Base-by-base conservation (phyloP, 1,140 invertebrate genomes). In the Drosophila sproati region DNA sequence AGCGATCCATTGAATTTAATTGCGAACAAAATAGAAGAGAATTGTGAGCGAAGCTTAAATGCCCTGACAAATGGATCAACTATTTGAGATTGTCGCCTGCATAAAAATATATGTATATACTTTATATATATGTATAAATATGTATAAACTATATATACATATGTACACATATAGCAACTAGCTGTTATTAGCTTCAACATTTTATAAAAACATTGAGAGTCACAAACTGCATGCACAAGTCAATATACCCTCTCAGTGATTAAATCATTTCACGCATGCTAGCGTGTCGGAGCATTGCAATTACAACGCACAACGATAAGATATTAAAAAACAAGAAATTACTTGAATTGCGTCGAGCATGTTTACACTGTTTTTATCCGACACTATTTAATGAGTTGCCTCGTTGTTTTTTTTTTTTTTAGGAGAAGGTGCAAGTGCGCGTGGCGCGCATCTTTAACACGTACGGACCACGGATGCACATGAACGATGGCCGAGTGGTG, bases 381-480 rank as follows among this genome's bases (percentile, higher is more conserved):
- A 60, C 47, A 6, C n/a, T 5, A 45, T 6, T 45, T 59, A 34
- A 59, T 60, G 39, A 12, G n/a, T 32, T 7, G 3, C 1, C 10
- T 4, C 5, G 4, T 12, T 61, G 20, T 34, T 4, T 66, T 37
- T 47, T 5, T 31, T 47, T 5, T 12, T 52, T n/a, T 2, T 60
- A 92, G 82, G 98, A 99, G 92, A 97, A 97, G 50, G 96, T 99
- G 5, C 95, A 97, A 61, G 98, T 99, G 3, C 94, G 98, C 72
- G 98, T 99, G 31, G 99, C 99, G 0, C 94, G 99, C 75, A 99
- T 99, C 78, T 99, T 99, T 92, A 99, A 99, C 92, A 99, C 99
- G 0, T 99, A 98, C 93, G 99, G 99, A n/a, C 99, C 99, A 0
- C 93, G 99, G 91, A 99, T 99, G 99, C 98, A 99, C 90, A 98